Base-by-base conservation (phyloP, 2,888 invertebrate species). In the Ectemnius continuus region DNA sequence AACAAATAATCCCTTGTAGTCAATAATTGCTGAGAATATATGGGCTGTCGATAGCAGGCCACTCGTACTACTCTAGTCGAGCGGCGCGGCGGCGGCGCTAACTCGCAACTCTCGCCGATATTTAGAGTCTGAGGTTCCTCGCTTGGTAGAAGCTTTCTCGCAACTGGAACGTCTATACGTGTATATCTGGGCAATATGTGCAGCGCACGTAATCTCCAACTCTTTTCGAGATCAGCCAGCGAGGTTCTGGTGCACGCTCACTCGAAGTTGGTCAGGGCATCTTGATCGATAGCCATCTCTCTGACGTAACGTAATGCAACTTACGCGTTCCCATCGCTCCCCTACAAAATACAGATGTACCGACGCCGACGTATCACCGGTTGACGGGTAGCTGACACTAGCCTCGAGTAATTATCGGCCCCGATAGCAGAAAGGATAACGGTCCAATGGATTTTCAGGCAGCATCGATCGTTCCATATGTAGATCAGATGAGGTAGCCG, bases 1-100 rank as follows among this genome's bases (percentile, higher is more conserved):
- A 74, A 81, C 79, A 81, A 84, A 84, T 81, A 84, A 84, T 81
- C 81, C 72, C 82, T 80, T 80, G 82, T 82, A 84, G 78, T 36
- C 82, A 79, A 82, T 84, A 84, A 84, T 84, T 82, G 84, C 84
- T 78, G 81, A 82, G 79, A 79, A 82, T 83, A 73, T 83, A 82
- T 79, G 78, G 8, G 36, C 80, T 75, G 64, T 64, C 69, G 80
- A 70, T 67, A 69, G 77, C 56, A 65, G 72, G 56, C 58, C 36
- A 36, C 36, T 36, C 36, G 36, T 11, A 23, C 3, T 23, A 3
- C 23, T 23, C 23, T 23, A 23, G 0, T 4, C 11, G 36, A 11
- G 0, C 36, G 36, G 36, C 36, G 36, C 36, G 1, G 1, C 6
- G 4, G 0, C 36, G 36, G 36, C 36, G 36, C 36, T 11, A 8